Evolutionary conservation across 2,888 invertebrate genomes (phyloP), one percentile per base, ranked within the genome.

Genomic region (Physocephala rufipes): DNA sequence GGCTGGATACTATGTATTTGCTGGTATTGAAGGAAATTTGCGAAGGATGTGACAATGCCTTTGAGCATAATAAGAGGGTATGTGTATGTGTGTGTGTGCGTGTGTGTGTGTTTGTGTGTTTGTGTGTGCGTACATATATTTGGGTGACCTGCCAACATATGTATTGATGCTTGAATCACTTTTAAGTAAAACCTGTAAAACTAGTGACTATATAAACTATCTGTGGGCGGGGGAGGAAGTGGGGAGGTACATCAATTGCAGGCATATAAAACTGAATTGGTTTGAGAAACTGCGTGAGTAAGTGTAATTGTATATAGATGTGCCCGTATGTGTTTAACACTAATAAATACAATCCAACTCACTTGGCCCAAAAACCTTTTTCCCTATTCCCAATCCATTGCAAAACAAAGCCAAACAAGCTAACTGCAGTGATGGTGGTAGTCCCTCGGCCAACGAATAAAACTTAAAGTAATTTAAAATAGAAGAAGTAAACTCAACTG

Each of bases 1-100:
- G 26, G 58, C 28, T n/a, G n/a, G n/a, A n/a, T n/a, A n/a, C 26
- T 28, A 26, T 24, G 62, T 21, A 49, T 58, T 47, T 62, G 49
- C 26, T 36, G 62, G 61, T 30, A 68, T 68, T 68, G 51, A 53
- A 62, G 30, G 21, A 49, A 51, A 55, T 68, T 51, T 68, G 51
- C 68, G 21, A 59, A n/a, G 51, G 19, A 26, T 43, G 45, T 70
- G 30, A 47, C 61, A 9, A 21, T 49, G 62, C 30, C 15, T 53
- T 28, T 58, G 19, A 64, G 36, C 30, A 19, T 16, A 36, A 28
- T 62, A 53, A 26, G 51, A 30, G 53, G n/a, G 21, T 28, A 51
- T 51, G 26, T 45, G 19, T 45, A 9, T 47, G 47, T 64, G 12
- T 61, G 16, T 47, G 21, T 24, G 43, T 53, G 26, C 58, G 65